Base-by-base conservation (phyloP, 1,140 invertebrate species). In the Ceratosolen fusciceps region DNA sequence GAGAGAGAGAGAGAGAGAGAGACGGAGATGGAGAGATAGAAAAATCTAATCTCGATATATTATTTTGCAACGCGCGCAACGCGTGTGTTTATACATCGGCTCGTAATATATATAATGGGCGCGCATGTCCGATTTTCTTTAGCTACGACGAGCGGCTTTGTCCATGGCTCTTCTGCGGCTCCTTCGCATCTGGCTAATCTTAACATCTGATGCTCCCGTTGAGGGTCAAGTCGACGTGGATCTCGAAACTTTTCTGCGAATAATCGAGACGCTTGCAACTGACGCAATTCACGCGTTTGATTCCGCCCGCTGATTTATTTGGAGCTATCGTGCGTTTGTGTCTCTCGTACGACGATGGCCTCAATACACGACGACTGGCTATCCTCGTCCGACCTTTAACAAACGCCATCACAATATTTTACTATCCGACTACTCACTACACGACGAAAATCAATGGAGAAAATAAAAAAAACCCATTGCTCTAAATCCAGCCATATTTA, bases 221-320 rank as follows among this genome's bases (percentile, higher is more conserved):
- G n/a, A 34, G 26, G 29, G 58, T 60, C 31, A 14, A 39, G 14
- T 16, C 2, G 4, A 26, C 24, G 37, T 3, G 3, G 10, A 47
- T 21, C 43, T 71, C 37, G 14, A 10, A 10, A 49, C 24, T 31
- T 26, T 52, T 71, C 37, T 68, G 65, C 34, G 34, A 68, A 68
- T 24, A 29, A 8, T 68, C 65, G 8, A 54, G n/a, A 19, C 52
- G 21, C 65, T 47, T 19, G 34, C 7, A 39, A n/a, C 31, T 72
- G 49, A 72, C 31, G 49, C 31, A 72, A 72, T 72, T 72, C 56
- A 39, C 34, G 21, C 7, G n/a, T 67, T 9, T 26, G 31, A 31
- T 60, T 14, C 43, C 43, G 43, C 9, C 9, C 1, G 31, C 21
- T 37, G 60, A 65, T 37, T 65, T 65, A 65, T 65, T 65, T 65